Evolutionary conservation across 2,113 vertebrate genomes (phyloP).

Genomic region (Rhipidura dahli): DNA sequence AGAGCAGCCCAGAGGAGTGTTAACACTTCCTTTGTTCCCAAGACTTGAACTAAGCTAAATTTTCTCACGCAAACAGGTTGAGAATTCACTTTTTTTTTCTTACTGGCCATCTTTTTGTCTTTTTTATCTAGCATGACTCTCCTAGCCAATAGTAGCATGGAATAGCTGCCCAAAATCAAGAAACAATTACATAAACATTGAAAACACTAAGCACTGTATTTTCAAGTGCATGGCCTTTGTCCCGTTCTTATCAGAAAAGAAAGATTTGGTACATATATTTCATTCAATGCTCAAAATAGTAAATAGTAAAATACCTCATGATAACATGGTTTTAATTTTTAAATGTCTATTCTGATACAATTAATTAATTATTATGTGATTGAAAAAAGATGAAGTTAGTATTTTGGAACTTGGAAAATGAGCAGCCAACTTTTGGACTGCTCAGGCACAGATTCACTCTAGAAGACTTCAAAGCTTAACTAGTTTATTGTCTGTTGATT

Average conservation of each 20-base stretch:
- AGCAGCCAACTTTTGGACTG: background rate
- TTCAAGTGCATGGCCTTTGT: background rate
- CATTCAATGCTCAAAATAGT: background rate
- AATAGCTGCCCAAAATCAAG: background rate
- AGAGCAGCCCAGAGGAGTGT: conserved; percentile 17
- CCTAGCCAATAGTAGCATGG: background rate
- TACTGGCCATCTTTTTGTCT: background rate
- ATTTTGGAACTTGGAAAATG: conserved; percentile 1
- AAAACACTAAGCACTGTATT: background rate
- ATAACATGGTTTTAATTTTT: background rate
- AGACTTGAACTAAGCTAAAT: conserved; percentile 1
- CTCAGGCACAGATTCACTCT: background rate
- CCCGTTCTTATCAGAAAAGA: background rate
- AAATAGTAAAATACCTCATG: background rate
- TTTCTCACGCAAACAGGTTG: background rate
- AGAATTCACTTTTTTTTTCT: background rate
- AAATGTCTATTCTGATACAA: conserved; percentile 7
- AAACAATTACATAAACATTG: background rate
- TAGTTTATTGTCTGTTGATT: background rate
- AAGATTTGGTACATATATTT: background rate
- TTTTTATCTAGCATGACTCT: background rate
- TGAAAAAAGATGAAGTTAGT: conserved; percentile 22
- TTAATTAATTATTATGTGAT: conserved; percentile 1
- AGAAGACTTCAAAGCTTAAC: background rate
- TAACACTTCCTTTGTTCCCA: conserved; percentile 32